These are phyloP conservation scores for Melanaphis sacchari DNA, from an alignment of 1,140 invertebrate genomes.

Conservation along the genomic window DNA sequence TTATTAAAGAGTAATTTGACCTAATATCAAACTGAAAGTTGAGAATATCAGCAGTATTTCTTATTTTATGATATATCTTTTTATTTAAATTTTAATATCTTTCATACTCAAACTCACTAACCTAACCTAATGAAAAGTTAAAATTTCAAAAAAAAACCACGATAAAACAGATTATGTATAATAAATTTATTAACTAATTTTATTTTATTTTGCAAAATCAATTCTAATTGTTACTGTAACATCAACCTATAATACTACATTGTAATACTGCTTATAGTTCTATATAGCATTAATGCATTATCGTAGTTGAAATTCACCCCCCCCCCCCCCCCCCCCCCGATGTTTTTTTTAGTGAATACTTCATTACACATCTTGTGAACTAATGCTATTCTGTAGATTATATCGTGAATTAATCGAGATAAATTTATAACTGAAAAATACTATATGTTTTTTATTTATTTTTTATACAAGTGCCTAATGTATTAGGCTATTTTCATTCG, in stretches of 20 bases:
- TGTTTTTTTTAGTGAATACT: neutral
- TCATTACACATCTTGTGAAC: neutral
- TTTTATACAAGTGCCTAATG: neutral
- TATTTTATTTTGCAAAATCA: neutral
- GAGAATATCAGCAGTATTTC: neutral
- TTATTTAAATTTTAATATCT: too few relatives aligned
- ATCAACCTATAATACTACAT: too few relatives aligned
- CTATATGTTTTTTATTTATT: neutral
- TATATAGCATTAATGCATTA: neutral
- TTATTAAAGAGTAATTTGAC: neutral
- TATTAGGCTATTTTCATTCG: neutral
- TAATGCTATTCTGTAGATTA: neutral
- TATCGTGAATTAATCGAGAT: neutral
- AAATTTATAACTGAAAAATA: neutral
- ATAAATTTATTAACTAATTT: neutral
- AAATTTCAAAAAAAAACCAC: too few relatives aligned
- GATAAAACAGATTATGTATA: too few relatives aligned
- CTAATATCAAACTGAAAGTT: neutral
- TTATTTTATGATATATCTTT: neutral
- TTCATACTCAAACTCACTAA: too few relatives aligned
- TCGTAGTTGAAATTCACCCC: neutral
- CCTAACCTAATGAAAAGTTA: too few relatives aligned
- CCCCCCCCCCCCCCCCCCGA: rapidly evolving
- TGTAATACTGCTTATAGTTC: neutral
- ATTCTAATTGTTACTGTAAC: neutral